Conservation (phyloP, 2,888 invertebrate species). For the Aphidius colemani region DNA sequence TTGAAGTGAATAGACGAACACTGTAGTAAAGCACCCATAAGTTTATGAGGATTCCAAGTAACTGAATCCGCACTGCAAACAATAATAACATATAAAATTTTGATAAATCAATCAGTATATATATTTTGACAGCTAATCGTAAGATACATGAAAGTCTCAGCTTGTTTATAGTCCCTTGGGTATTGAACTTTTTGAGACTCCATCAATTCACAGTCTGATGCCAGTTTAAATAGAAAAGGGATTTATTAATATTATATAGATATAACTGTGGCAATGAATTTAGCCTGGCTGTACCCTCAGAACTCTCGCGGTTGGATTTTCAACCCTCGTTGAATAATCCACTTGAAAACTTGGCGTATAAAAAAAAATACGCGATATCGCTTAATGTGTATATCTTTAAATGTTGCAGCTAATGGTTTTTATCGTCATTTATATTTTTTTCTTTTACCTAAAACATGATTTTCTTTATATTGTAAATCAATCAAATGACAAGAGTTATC, state of each 20-base stretch:
- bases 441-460: background rate
- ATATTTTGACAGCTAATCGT: slow-evolving; percentile 16
- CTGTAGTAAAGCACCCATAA: slow-evolving; percentile 95
- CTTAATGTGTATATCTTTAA: too few relatives aligned
- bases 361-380: too few relatives aligned
- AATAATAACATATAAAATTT: slow-evolving; percentile 29
- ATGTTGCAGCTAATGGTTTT: too few relatives aligned
- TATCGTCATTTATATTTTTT: background rate
- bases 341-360: background rate
- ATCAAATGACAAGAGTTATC: slow-evolving; percentile 55
- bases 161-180: slow-evolving; percentile 45
- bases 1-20: slow-evolving; percentile 97
- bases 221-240: slow-evolving; percentile 33
- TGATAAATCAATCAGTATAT: background rate
- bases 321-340: slow-evolving; percentile 44
- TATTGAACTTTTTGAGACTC: slow-evolving; percentile 40
- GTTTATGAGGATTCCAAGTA: slow-evolving; percentile 99
- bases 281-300: slow-evolving; percentile 39
- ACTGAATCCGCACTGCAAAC: slow-evolving; percentile 85
- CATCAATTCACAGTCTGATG: slow-evolving; percentile 46
- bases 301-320: slow-evolving; percentile 42
- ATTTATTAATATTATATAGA: slow-evolving; percentile 50
- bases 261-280: slow-evolving; percentile 49
- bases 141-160: slow-evolving; percentile 46
- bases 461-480: background rate